Evolutionary conservation across 2,113 vertebrate genomes (phyloP), one percentile per base, ranked within the genome.

Genomic region (human): DNA sequence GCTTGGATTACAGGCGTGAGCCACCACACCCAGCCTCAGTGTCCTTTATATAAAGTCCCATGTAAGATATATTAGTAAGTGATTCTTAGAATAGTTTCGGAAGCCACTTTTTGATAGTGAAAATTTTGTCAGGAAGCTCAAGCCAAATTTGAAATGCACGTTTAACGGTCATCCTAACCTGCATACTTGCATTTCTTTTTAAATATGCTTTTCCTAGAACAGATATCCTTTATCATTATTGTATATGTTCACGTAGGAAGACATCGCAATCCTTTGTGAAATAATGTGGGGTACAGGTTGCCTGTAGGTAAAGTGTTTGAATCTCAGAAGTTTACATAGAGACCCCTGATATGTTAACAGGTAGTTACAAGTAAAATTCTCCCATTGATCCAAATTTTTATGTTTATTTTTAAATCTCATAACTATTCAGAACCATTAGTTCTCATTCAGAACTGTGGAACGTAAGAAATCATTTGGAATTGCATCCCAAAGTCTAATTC

Each of bases 391-490:
- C 22, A 61, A 70, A 48, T n/a, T 75, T 95, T 88, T 89, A 66
- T 96, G 43, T 94, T 92, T 91, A 75, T 73, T 89, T 94, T 78
- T 25, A 92, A 95, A 55, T 97, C 16, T 72, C 48, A 20, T n/a
- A 76, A 66, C 23, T 20, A 48, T 89, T 48, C 43, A 90, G 50
- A 93, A 84, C 40, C 86, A 79, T 59, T 90, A 27, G 16, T 85
- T 94, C 55, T 87, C 61, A 73, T 86, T 96, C 55, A 90, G 25
- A 97, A 86, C 72, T 75, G 40, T 30, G 43, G 38, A 89, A 86
- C 38, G 16, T 40, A 89, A 72, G 57, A 95, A 76, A 59, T 91
- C 20, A 68, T 72, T 93, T 90, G 35, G 27, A 92, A 82, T 50
- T 90, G 25, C 45, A 90, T 95, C 80, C 25, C 40, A 87, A n/a